Base-by-base conservation (phyloP, 2,797 vertebrate species). In the Takifugu rubripes region DNA sequence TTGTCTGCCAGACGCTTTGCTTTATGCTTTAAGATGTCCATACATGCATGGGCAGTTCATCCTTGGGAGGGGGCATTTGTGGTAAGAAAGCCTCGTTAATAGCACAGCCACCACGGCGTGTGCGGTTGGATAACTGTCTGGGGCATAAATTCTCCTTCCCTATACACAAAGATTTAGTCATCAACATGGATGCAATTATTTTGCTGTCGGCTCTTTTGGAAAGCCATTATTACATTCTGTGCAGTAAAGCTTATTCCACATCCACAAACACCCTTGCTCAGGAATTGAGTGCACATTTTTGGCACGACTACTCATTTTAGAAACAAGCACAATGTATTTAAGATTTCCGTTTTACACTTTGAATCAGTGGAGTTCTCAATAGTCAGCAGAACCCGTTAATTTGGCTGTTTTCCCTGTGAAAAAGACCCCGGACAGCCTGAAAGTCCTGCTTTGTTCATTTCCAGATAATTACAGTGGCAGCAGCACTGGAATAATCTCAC, bases 401-500 rank as follows among this genome's bases (percentile, higher is more conserved):
- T 12, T 47, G 43, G 7, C 63, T 68, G 51, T 68, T 78, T 75
- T 52, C 5, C 47, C 24, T n/a, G 53, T 71, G 26, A 72, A 71
- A 70, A 58, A 65, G 31, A 40, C 0, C 1, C 7, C 0, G 1
- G 3, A 15, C 17, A 17, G 17, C 26, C 8, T 3, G 11, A 50
- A 21, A 26, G 48, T 31, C 54, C 48, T 48, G 64, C 61, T 68
- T 53, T 54, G 56, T 54, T 73, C 48, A 56, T 75, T 71, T 74
- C 27, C 66, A 59, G 36, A 61, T 74, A 17, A 17, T 52, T 68
- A 56, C 25, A 58, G 53, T 27, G 42, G 44, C 56, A 80, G 77
- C 63, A 77, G 78, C 80, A 81, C 85, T 78, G 54, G 56, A 76
- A 79, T 84, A 71, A 80, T 74, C 78, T 76, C 71, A 78, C 73